Percentiles rank a stretch among this genome's conserved stretches.
These are phyloP conservation scores for Cremastinae sp. DNA, from an alignment of 2,888 invertebrate species.

Conservation along the genomic window DNA sequence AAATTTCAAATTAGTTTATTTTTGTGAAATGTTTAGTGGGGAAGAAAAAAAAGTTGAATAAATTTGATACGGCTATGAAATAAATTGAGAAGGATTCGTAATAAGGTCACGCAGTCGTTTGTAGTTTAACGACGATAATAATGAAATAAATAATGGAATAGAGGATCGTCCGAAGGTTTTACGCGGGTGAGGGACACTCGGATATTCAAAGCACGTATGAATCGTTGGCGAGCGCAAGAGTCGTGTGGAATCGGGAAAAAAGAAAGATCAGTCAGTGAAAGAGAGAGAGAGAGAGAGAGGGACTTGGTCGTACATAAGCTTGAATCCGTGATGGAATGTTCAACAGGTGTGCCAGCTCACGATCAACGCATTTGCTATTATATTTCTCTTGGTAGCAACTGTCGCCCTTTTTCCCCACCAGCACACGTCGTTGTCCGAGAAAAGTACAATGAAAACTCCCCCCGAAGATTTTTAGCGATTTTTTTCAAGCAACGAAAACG, in stretches of 20 bases:
- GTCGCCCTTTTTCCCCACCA: slow-evolving; percentile 38
- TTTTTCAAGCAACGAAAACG: too few relatives aligned
- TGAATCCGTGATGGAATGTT: slow-evolving; percentile 75
- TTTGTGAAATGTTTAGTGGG: too few relatives aligned
- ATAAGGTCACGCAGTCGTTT: not conserved
- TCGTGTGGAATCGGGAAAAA: slow-evolving; percentile 44
- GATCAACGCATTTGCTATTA: slow-evolving; percentile 27
- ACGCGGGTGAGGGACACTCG: slow-evolving; percentile 31
- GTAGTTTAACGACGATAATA: not conserved
- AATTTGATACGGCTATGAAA: too few relatives aligned
- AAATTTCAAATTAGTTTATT: too few relatives aligned
- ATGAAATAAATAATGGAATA: not conserved
- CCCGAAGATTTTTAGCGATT: too few relatives aligned
- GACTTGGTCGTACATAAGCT: slow-evolving; percentile 42
- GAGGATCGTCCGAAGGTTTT: not conserved
- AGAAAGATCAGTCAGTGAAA: slow-evolving; percentile 20
- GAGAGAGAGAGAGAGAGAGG: slow-evolving; percentile 41
- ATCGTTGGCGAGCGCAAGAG: slow-evolving; percentile 29
- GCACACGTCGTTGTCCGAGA: not conserved
- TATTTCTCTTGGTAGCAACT: slow-evolving; percentile 45
- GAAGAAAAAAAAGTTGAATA: too few relatives aligned
- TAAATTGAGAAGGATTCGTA: not conserved
- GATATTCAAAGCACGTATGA: slow-evolving; percentile 49
- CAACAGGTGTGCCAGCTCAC: slow-evolving; percentile 76
- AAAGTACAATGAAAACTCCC: not conserved